Conservation (phyloP, 2,113 vertebrate species). For the Ornithorhynchus anatinus region DNA sequence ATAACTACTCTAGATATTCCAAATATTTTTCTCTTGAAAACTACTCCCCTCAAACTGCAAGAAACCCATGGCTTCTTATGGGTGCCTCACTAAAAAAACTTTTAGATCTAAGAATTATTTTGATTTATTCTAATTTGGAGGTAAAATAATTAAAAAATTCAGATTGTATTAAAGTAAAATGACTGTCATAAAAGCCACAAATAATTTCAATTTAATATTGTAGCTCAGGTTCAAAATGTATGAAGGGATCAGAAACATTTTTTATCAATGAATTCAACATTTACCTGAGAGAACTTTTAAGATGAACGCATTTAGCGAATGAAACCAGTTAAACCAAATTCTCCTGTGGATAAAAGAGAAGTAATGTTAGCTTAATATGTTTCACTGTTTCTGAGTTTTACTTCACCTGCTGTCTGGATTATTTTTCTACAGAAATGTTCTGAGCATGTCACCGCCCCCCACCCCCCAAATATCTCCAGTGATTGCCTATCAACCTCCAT, state of each 20-base stretch:
- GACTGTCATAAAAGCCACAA: neutral
- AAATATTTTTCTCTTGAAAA: neutral
- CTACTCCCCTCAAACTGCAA: neutral
- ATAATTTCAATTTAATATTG: neutral
- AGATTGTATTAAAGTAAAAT: too few species aligned
- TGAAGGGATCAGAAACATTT: neutral
- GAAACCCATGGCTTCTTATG: neutral
- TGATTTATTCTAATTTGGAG: too few species aligned
- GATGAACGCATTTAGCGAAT: constrained; percentile 52
- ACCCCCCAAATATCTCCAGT: too few species aligned
- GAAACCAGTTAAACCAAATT: constrained; percentile 69
- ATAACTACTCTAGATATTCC: neutral
- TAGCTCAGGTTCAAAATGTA: neutral
- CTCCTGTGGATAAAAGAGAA: constrained; percentile 57
- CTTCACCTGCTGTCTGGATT: too few species aligned
- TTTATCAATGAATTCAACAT: neutral
- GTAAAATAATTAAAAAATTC: too few species aligned
- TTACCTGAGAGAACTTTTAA: constrained; percentile 73
- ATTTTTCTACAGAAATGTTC: too few species aligned
- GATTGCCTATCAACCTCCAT: too few species aligned
- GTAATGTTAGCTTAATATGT: neutral
- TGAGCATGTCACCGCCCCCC: too few species aligned
- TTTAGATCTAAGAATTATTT: too few species aligned
- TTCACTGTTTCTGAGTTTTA: too few species aligned
- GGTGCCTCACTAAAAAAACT: neutral